Percentiles rank a stretch among this genome's conserved stretches.
Evolutionary conservation across 2,888 invertebrate species (phyloP).

Genomic region (Diarsia dahlii): DNA sequence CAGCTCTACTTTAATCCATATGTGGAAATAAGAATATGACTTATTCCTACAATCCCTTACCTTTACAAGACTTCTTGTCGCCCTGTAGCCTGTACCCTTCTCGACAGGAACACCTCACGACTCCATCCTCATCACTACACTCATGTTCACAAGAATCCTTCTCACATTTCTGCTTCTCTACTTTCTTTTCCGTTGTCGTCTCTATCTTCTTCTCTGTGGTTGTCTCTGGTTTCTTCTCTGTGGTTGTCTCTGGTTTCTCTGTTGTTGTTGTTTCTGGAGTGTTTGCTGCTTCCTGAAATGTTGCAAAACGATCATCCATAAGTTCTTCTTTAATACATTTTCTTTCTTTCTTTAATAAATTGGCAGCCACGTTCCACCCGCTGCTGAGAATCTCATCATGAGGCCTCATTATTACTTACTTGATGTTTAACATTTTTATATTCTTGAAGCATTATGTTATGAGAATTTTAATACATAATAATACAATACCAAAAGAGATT

Average conservation of each 20-base stretch:
- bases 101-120: constrained; percentile 78
- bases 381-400: neutral
- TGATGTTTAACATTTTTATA: neutral
- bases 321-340: neutral
- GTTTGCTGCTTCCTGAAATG: constrained; percentile 79
- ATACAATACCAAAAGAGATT: no score
- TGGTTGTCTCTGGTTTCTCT: constrained; percentile 65
- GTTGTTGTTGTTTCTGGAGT: constrained; percentile 75
- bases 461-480: neutral
- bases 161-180: constrained; percentile 75
- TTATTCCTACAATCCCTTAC: constrained; percentile 65
- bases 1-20: neutral
- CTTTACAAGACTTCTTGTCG: constrained; percentile 85
- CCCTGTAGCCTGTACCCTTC: constrained; percentile 80
- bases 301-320: neutral
- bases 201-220: constrained; percentile 65
- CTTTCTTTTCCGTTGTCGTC: constrained; percentile 59
- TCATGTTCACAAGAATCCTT: constrained; percentile 81
- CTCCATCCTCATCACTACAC: constrained; percentile 80
- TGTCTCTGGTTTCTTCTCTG: constrained; percentile 42
- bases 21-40: no score
- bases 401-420: neutral
- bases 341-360: no score
- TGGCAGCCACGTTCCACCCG: neutral
- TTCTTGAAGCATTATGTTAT: neutral